A percentile compares a stretch with the other conserved stretches of the same genome.
Conservation (phyloP, 2,113 vertebrate genomes). For the Trematomus loennbergii region DNA sequence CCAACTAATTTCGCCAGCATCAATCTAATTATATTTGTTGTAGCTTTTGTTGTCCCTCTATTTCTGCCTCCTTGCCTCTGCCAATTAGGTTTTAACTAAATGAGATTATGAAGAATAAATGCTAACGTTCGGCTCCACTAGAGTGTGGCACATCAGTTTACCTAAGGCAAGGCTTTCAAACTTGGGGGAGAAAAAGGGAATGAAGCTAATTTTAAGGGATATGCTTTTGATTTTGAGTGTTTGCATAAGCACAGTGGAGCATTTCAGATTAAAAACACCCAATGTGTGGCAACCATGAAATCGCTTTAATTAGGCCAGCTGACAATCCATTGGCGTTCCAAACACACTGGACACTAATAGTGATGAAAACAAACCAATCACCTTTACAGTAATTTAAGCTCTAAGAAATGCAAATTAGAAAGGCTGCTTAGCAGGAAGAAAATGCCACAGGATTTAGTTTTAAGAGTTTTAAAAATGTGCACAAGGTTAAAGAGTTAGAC, state of each 20-base stretch:
- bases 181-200: slow-evolving; percentile 58
- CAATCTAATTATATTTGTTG: slow-evolving; percentile 62
- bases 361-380: slow-evolving; percentile 59
- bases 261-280: slow-evolving; percentile 78
- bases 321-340: slow-evolving; percentile 61
- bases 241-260: slow-evolving; percentile 77
- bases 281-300: slow-evolving; percentile 80
- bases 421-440: not conserved
- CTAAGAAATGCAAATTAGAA: not conserved
- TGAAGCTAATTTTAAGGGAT: slow-evolving; percentile 79
- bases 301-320: slow-evolving; percentile 77
- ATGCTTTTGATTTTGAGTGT: slow-evolving; percentile 78
- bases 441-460: not conserved
- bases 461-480: not conserved
- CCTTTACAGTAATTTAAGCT: slow-evolving; percentile 36
- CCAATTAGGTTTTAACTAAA: slow-evolving; percentile 79
- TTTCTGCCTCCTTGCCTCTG: slow-evolving; percentile 70
- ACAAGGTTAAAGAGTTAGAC: not conserved
- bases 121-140: slow-evolving; percentile 78
- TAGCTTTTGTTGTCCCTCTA: slow-evolving; percentile 67
- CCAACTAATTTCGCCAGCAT: slow-evolving; percentile 20
- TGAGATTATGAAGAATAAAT: slow-evolving; percentile 83
- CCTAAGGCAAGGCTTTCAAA: slow-evolving; percentile 76
- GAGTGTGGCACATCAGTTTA: slow-evolving; percentile 77
- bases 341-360: slow-evolving; percentile 55